Base-by-base conservation (phyloP, 1,140 invertebrate species). In the Agrilus planipennis region DNA sequence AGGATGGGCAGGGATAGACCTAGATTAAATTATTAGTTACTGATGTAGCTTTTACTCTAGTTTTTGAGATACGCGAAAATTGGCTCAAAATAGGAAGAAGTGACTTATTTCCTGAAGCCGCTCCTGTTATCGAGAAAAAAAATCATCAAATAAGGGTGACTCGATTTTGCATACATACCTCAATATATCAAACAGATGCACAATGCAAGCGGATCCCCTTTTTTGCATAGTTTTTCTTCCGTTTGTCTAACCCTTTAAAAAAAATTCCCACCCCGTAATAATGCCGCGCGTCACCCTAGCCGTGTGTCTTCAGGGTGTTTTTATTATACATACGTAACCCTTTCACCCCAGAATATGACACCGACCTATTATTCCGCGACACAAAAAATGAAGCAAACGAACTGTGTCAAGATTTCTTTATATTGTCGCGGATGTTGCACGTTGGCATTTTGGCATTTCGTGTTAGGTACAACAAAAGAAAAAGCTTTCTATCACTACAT, bases 261-360 rank as follows among this genome's bases (percentile, higher is more conserved):
- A 30, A 47, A 42, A 32, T 50, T 54, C 53, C 50, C 55, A 53
- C 57, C 56, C 55, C 50, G 52, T 45, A 53, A 58, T 55, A 56
- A 57, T 58, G 45, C 55, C 53, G 47, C 49, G 39, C 46, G 50
- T 53, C 48, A 58, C 54, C 57, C 55, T 43, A 38, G 39, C 39
- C 46, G 39, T 40, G 41, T 60, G 58, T 62, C 60, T 62, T 62
- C 60, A 54, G 58, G 55, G 55, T 57, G 57, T 60, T 58, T 59
- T 60, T 54, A 56, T 56, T 58, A 52, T 55, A 41, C 45, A 39
- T 53, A 48, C 46, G 49, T 57, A 61, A 59, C 56, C 56, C 58
- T 54, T 56, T 52, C 51, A 47, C 45, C 53, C 53, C 44, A 57
- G 45, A 58, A 61, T 59, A 53, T 57, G 58, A 61, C 58, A 61